Evolutionary conservation across 2,113 vertebrate genomes (phyloP).

Genomic region (Barnardius zonarius): DNA sequence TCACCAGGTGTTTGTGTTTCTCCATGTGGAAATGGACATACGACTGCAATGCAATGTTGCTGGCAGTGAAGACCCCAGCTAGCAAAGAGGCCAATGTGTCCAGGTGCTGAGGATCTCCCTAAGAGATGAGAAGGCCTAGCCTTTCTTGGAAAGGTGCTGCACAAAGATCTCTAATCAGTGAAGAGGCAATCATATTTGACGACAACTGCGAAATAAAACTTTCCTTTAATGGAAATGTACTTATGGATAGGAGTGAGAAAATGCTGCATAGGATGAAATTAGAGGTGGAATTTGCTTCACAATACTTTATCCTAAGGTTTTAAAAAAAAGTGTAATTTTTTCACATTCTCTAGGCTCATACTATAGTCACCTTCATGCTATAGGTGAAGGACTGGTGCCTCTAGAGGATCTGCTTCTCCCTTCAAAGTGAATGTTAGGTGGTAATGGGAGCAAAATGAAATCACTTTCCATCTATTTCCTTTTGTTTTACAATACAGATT

Average conservation of each 20-base stretch:
- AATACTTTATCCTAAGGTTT: background rate
- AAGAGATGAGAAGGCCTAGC: background rate
- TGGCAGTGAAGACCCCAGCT: background rate
- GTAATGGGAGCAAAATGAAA: background rate
- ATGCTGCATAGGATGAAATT: background rate
- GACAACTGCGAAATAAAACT: background rate
- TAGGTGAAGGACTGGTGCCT: background rate
- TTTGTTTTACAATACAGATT: background rate
- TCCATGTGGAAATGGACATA: background rate
- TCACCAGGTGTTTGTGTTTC: background rate
- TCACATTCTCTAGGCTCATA: background rate
- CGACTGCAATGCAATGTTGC: background rate
- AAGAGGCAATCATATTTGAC: background rate
- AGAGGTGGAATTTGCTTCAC: background rate
- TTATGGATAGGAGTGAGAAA: background rate
- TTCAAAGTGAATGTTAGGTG: background rate
- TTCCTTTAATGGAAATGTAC: background rate
- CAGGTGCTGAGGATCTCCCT: background rate
- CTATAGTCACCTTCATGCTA: background rate
- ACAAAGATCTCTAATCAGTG: background rate
- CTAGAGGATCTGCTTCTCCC: background rate
- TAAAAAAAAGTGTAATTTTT: background rate
- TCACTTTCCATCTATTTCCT: background rate
- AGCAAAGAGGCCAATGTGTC: fast-evolving
- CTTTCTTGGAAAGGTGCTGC: background rate